Percentiles rank a stretch among this genome's conserved stretches.
These are phyloP conservation scores for Leptobrachium ailaonicum DNA, from an alignment of 2,113 vertebrate genomes.

Conservation along the genomic window DNA sequence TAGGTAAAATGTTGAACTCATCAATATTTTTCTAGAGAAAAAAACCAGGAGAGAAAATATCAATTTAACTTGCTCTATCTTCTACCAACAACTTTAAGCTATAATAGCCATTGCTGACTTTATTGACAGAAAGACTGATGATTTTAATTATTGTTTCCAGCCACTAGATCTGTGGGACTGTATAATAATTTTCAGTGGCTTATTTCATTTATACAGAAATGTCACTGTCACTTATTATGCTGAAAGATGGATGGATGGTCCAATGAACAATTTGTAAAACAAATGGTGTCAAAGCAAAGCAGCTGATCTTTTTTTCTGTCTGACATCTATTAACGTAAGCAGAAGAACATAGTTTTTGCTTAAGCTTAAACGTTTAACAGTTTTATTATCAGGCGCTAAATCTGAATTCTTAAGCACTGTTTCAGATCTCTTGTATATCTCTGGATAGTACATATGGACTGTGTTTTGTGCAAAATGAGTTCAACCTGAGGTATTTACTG, in stretches of 20 bases:
- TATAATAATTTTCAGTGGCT: constrained; percentile 51
- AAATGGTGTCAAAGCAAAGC: constrained; percentile 45
- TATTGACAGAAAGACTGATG: constrained; percentile 51
- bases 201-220: constrained; percentile 66
- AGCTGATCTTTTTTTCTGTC: constrained; percentile 33
- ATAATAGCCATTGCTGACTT: constrained; percentile 41
- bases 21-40: constrained; percentile 31
- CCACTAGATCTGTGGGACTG: constrained; percentile 40
- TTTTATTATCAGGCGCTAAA: not conserved
- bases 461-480: too few species aligned
- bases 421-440: too few species aligned
- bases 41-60: constrained; percentile 39
- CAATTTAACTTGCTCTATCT: constrained; percentile 44
- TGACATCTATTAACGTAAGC: constrained; percentile 45
- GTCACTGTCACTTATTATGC: constrained; percentile 70
- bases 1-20: constrained; percentile 37
- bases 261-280: constrained; percentile 56
- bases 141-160: constrained; percentile 51
- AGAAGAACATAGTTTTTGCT: not conserved
- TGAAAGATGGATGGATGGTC: constrained; percentile 74
- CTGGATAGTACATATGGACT: too few species aligned
- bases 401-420: not conserved
- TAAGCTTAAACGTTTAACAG: not conserved
- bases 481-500: too few species aligned
- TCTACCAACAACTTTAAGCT: constrained; percentile 49